Conservation (phyloP, 2,888 invertebrate genomes). For the Heteromurus nitidus region DNA sequence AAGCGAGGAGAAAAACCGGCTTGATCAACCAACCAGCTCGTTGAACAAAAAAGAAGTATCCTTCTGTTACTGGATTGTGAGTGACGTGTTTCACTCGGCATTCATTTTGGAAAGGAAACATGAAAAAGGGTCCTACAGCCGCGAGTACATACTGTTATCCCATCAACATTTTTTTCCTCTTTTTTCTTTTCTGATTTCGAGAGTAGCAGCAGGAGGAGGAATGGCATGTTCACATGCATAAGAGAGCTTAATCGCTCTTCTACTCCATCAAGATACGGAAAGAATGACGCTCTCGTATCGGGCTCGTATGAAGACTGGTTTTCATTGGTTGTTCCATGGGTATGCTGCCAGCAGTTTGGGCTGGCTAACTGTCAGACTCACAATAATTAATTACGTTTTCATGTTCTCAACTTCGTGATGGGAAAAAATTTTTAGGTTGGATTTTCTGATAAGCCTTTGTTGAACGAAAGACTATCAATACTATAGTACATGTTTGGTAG, state of each 20-base stretch:
- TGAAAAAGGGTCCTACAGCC: constrained; percentile 5
- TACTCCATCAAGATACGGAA: constrained; percentile 46
- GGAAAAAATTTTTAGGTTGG: constrained; percentile 40
- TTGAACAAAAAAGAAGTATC: neutral
- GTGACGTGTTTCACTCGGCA: neutral
- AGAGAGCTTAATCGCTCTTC: constrained; percentile 9
- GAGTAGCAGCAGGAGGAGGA: constrained; percentile 27
- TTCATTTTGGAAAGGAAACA: constrained; percentile 23
- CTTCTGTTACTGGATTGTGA: too few species aligned
- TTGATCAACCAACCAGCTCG: constrained; percentile 39
- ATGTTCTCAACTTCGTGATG: constrained; percentile 63
- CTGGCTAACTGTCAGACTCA: constrained; percentile 58
- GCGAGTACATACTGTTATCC: constrained; percentile 8
- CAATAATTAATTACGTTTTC: constrained; percentile 64
- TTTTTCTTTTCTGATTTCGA: constrained; percentile 24
- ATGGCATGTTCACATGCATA: constrained; percentile 26
- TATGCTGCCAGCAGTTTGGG: constrained; percentile 57
- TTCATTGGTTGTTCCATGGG: constrained; percentile 48
- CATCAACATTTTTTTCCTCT: constrained; percentile 31
- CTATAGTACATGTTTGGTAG: too few species aligned
- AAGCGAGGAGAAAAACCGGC: constrained; percentile 19
- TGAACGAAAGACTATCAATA: constrained; percentile 30
- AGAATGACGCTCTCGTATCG: constrained; percentile 47
- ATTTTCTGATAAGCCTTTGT: constrained; percentile 40
- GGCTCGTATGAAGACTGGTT: constrained; percentile 56